Percentiles rank a stretch among this genome's conserved stretches.
Evolutionary conservation across 2,113 vertebrate species (phyloP).

Genomic region (Xiphorhynchus elegans): DNA sequence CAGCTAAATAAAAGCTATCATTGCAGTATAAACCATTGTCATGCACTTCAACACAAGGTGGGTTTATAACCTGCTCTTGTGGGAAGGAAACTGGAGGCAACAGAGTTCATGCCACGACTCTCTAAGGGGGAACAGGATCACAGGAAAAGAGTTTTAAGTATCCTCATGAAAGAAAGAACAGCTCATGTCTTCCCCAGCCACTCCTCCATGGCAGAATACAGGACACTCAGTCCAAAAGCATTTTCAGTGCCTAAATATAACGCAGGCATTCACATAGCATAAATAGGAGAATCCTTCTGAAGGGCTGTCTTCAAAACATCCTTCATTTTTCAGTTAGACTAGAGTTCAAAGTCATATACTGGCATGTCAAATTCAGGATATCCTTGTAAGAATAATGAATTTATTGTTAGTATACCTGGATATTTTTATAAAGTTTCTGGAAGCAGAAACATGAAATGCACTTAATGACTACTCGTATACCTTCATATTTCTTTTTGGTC

Average conservation of each 20-base stretch:
- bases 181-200: background rate
- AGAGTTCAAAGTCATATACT: background rate
- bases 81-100: background rate
- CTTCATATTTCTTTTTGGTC: background rate
- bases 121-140: background rate
- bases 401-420: background rate
- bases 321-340: background rate
- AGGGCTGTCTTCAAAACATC: conserved; percentile 18
- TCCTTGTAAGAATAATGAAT: background rate
- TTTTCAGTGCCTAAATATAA: conserved; percentile 58
- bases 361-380: conserved; percentile 5
- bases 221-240: conserved; percentile 21
- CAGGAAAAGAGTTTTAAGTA: background rate
- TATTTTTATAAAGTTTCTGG: conserved; percentile 29
- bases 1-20: background rate
- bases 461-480: background rate
- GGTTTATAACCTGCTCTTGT: background rate
- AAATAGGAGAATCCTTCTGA: conserved; percentile 51
- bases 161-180: background rate
- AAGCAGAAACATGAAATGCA: background rate
- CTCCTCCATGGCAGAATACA: background rate
- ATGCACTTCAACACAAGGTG: background rate
- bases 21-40: background rate
- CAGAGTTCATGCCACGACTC: background rate
- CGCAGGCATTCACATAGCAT: background rate